phyloP scores from a whole-genome alignment of 2,888 invertebrate species.

The Hydrotaea cyrtoneurina region DNA sequence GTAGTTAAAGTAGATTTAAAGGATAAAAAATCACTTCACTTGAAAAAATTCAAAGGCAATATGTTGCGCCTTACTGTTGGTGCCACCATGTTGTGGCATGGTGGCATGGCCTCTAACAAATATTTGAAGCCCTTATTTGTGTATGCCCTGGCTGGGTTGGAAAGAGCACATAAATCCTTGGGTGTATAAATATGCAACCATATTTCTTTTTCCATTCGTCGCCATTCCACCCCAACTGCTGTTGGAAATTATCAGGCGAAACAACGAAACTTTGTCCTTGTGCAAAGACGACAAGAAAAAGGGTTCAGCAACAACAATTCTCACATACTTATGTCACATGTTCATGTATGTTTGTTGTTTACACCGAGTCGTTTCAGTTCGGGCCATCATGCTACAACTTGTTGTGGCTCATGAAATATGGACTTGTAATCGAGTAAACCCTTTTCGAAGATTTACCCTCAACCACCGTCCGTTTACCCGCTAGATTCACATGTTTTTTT shows the following conservation, averaged over 20 bases:
- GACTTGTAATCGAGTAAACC: slow-evolving; percentile 34
- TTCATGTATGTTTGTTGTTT: slow-evolving; percentile 50
- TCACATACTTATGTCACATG: slow-evolving; percentile 76
- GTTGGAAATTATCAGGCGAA: slow-evolving; percentile 2
- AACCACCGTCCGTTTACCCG: neutral
- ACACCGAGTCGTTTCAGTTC: slow-evolving; percentile 35
- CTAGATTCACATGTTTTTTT: slow-evolving; percentile 65
- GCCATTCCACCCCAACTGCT: slow-evolving; percentile 42
- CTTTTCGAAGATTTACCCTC: slow-evolving; percentile 50
- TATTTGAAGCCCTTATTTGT: slow-evolving; percentile 74
- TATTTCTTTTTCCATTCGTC: slow-evolving; percentile 51
- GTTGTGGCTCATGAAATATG: slow-evolving; percentile 61
- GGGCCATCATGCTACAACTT: slow-evolving; percentile 48
- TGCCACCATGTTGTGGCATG: neutral
- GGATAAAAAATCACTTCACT: slow-evolving; percentile 51
- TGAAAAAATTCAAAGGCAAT: slow-evolving; percentile 46
- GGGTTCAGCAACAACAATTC: slow-evolving; percentile 76
- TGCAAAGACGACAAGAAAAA: slow-evolving; percentile 61
- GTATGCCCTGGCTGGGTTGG: slow-evolving; percentile 63
- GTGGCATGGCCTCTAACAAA: slow-evolving; percentile 22
- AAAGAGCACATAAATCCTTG: slow-evolving; percentile 72
- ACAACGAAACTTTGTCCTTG: neutral
- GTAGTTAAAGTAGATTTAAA: slow-evolving; percentile 50
- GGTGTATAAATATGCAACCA: slow-evolving; percentile 46
- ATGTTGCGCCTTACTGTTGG: slow-evolving; percentile 40